A percentile compares a stretch with the other conserved stretches of the same genome.
Conservation (phyloP, 2,888 invertebrate genomes). For the Cantharis lateralis region DNA sequence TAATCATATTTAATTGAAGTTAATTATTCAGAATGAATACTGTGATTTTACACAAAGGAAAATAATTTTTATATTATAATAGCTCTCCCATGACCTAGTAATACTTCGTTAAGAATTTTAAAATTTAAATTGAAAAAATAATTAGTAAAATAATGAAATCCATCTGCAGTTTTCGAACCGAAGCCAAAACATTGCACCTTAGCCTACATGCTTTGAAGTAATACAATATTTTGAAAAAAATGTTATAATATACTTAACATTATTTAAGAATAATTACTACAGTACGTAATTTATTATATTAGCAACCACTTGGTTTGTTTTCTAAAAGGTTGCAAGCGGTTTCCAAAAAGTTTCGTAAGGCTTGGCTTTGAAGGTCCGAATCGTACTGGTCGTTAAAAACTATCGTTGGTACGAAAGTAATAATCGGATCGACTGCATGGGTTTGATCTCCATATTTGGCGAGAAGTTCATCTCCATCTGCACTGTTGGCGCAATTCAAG, state of each 20-base stretch:
- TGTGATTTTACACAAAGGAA: not conserved
- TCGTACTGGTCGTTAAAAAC: constrained; percentile 50
- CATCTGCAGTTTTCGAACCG: not conserved
- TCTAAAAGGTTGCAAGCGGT: constrained; percentile 32
- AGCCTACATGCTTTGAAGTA: too few relatives aligned
- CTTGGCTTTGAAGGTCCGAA: constrained; percentile 22
- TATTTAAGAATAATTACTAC: not conserved
- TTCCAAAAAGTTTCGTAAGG: constrained; percentile 36
- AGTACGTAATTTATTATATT: not conserved
- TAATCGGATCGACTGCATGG: constrained; percentile 41
- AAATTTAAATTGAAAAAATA: not conserved
- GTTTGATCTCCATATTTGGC: constrained; percentile 52
- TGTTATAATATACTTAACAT: not conserved
- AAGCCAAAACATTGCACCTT: not conserved
- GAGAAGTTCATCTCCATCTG: constrained; percentile 49
- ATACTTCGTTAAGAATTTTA: not conserved
- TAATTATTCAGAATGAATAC: not conserved
- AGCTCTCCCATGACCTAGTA: not conserved
- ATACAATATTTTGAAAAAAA: too few relatives aligned
- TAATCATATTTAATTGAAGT: not conserved
- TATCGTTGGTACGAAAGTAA: constrained; percentile 55
- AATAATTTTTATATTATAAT: not conserved
- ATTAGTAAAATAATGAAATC: not conserved
- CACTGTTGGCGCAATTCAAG: constrained; percentile 43
- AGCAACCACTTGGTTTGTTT: not conserved